Conservation (phyloP, 2,797 vertebrate species). For the Cuculus canorus region DNA sequence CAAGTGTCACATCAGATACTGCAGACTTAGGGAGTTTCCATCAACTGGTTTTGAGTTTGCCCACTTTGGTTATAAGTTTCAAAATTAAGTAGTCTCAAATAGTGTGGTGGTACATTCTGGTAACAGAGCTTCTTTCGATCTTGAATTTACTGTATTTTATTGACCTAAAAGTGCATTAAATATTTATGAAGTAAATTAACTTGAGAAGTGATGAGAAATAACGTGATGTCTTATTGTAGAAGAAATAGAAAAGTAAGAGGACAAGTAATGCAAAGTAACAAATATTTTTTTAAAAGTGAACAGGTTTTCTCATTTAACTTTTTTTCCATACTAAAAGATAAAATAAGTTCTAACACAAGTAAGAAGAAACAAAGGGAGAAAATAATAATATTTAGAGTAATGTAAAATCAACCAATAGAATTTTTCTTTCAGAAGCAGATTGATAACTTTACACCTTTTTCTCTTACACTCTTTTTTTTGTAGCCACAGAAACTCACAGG, state of each 20-base stretch:
- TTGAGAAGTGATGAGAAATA: neutral
- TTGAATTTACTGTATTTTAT: neutral
- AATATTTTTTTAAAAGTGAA: neutral
- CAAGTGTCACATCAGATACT: neutral
- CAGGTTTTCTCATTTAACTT: neutral
- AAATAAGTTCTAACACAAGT: neutral
- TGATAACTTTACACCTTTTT: neutral
- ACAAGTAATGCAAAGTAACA: neutral
- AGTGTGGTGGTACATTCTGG: neutral
- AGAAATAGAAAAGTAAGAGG: neutral
- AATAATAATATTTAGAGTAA: neutral
- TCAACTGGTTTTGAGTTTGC: neutral
- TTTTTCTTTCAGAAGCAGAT: neutral
- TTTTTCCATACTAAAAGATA: neutral
- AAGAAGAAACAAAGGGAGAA: neutral
- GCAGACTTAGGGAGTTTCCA: neutral
- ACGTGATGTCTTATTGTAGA: neutral
- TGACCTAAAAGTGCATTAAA: neutral
- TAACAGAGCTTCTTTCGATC: neutral
- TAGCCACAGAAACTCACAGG: neutral
- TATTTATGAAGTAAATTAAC: neutral
- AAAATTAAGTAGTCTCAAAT: neutral
- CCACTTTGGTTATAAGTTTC: neutral
- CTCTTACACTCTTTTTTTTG: neutral
- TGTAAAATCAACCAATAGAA: neutral